Percentiles rank a stretch among this genome's conserved stretches.
These are phyloP conservation scores for Prosopocoilus inquinatus DNA, from an alignment of 2,888 invertebrate species.

Conservation along the genomic window DNA sequence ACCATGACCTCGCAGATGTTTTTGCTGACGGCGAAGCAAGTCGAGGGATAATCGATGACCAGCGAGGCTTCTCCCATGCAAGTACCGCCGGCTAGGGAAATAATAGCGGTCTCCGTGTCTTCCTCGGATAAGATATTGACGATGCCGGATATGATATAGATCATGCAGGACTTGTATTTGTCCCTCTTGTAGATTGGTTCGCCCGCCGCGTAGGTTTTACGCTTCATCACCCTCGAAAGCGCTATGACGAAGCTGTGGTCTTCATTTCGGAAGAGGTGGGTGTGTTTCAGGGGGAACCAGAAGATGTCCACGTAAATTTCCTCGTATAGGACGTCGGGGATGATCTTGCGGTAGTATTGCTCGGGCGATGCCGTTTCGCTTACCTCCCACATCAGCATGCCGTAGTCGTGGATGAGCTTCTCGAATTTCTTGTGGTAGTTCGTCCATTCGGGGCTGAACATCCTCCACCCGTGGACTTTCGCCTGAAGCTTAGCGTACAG, in stretches of 20 bases:
- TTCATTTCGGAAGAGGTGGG: conserved; percentile 29
- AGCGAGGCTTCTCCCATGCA: conserved; percentile 29
- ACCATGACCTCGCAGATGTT: conserved; percentile 29
- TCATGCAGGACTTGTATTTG: conserved; percentile 24
- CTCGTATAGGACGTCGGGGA: conserved; percentile 25
- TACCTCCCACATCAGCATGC: conserved; percentile 5
- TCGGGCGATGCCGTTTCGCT: conserved; percentile 3
- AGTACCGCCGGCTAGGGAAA: conserved; percentile 30
- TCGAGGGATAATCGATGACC: conserved; percentile 20
- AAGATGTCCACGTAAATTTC: conserved; percentile 26
- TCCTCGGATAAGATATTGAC: conserved; percentile 32
- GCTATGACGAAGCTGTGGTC: conserved; percentile 26
- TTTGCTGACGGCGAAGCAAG: conserved; percentile 30
- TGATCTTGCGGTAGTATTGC: conserved; percentile 11
- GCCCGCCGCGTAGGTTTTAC: conserved; percentile 28
- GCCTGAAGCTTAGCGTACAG: conserved; percentile 3
- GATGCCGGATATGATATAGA: conserved; percentile 30
- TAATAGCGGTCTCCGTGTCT: conserved; percentile 33
- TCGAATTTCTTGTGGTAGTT: conserved; percentile 13
- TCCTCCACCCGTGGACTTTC: conserved; percentile 12
- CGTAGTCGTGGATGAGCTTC: conserved; percentile 6
- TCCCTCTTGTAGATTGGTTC: conserved; percentile 27
- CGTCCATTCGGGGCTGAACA: conserved; percentile 3
- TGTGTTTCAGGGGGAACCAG: conserved; percentile 30
- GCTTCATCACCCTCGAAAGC: conserved; percentile 22